These are phyloP conservation scores for Dendroctonus valens DNA, from an alignment of 1,140 invertebrate species.

Conservation along the genomic window DNA sequence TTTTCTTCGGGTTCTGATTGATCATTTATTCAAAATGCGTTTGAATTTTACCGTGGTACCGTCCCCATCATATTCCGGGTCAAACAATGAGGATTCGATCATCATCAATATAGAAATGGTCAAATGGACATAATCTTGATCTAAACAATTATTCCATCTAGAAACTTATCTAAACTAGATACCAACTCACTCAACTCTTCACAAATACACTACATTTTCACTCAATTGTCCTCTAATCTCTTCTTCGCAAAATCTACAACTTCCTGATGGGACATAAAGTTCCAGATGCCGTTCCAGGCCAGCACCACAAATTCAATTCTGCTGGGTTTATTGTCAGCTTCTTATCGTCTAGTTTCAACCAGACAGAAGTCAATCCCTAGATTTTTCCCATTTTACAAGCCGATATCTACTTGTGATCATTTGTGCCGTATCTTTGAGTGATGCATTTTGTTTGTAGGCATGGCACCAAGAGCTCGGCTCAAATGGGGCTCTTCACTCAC, in stretches of 20 bases:
- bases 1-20: conserved; percentile 48
- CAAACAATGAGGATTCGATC: conserved; percentile 89
- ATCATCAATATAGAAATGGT: conserved; percentile 61
- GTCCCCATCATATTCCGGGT: conserved; percentile 90
- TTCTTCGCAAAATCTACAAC: conserved; percentile 86
- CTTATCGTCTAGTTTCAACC: conserved; percentile 84
- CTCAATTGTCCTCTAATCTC: conserved; percentile 60
- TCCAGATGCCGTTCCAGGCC: conserved; percentile 99
- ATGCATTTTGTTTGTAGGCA: conserved; percentile 85
- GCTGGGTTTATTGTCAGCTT: conserved; percentile 68
- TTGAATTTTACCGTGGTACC: conserved; percentile 87
- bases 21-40: conserved; percentile 43
- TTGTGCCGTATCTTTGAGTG: conserved; percentile 77
- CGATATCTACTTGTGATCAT: conserved; percentile 77
- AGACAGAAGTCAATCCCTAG: background rate
- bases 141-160: too few species aligned
- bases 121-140: too few species aligned
- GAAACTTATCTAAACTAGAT: too few species aligned
- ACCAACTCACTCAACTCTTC: conserved; percentile 82
- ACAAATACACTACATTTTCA: conserved; percentile 83
- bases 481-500: conserved; percentile 96
- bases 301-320: conserved; percentile 90
- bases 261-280: conserved; percentile 93
- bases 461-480: conserved; percentile 95
- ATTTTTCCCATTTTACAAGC: background rate